Evolutionary conservation across 2,113 vertebrate species (phyloP), one percentile per base, ranked within the genome.

Genomic region (Xiphorhynchus elegans): DNA sequence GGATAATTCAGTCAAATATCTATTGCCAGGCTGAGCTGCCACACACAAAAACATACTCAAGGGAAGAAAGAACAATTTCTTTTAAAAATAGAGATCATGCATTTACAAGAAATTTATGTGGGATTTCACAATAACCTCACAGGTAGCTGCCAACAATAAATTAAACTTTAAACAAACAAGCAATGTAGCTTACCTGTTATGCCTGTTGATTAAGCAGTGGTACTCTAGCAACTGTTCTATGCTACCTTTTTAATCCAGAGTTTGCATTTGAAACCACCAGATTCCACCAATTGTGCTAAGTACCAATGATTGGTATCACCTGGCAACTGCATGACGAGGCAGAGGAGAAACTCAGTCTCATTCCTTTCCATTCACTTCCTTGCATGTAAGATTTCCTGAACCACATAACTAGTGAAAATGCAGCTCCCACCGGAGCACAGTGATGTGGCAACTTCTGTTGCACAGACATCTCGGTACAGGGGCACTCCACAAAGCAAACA

Each of bases 221-320:
- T 72, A 77, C 44, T 67, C 88, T 77, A 68, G 86, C 91, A 97
- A 96, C 69, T n/a, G 74, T 73, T 83, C 89, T 73, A 55, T 56
- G 19, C 77, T 67, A 82, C 62, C 84, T 90, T 91, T 94, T 93
- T 80, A 84, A 94, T 93, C 93, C 69, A 84, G 96, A 92, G 74
- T 98, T 97, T 98, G 95, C 97, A 94, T 78, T 85, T 97, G 98
- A 97, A 98, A 97, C 87, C 95, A 93, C 90, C 97, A 97, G 95
- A 97, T 95, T 59, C 96, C 81, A 97, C 96, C 94, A 95, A 53
- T 84, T 96, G 95, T 95, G 87, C 95, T 80, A 94, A 97, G 93
- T 89, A 95, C 42, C 94, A 80, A 93, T 93, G 98, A 97, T 98
- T 92, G 73, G 97, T 96, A 84, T 98, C 96, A 93, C 94, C 84